Conservation (phyloP, 2,797 vertebrate genomes). For the Poeciliopsis gracilis region DNA sequence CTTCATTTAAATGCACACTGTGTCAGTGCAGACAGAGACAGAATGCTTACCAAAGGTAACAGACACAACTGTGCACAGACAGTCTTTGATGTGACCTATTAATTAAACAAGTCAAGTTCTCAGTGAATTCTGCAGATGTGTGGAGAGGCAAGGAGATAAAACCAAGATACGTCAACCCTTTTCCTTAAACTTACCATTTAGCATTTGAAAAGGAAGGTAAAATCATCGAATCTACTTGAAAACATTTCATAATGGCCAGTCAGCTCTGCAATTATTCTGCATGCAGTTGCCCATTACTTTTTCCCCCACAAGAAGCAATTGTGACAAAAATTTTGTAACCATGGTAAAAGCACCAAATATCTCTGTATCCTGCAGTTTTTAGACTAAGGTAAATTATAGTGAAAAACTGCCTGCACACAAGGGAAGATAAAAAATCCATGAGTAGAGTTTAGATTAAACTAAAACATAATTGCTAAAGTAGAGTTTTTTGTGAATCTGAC, state of each 20-base stretch:
- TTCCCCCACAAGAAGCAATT: background rate
- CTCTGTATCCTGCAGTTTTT: background rate
- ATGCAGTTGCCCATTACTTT: background rate
- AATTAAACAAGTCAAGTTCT: background rate
- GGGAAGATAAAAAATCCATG: background rate
- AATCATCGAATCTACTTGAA: background rate
- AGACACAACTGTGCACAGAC: background rate
- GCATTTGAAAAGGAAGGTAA: background rate
- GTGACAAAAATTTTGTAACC: background rate
- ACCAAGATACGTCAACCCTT: background rate
- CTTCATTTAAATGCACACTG: conserved; percentile 7
- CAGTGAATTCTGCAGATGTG: background rate
- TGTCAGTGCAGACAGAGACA: background rate
- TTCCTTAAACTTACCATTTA: background rate
- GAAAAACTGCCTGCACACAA: background rate
- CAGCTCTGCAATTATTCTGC: background rate
- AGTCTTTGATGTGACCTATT: background rate
- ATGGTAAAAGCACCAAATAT: background rate
- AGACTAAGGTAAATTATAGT: background rate
- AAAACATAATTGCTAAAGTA: background rate
- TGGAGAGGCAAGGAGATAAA: background rate
- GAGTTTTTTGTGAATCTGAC: background rate
- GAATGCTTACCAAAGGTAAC: background rate
- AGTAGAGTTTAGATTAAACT: background rate
- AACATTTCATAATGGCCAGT: background rate